Conservation (phyloP, 2,888 invertebrate genomes). For the Blera fallax region DNA sequence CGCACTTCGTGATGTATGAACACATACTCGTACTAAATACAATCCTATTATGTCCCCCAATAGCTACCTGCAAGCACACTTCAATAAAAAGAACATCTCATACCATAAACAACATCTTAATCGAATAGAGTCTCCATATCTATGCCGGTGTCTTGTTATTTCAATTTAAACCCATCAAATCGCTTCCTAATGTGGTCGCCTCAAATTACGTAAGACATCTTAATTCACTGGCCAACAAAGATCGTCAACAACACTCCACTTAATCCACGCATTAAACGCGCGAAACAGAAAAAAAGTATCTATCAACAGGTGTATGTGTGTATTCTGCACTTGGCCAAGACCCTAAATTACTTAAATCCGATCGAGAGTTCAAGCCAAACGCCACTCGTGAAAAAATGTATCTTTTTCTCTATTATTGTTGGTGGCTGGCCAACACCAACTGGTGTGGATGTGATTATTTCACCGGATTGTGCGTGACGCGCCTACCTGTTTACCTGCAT, state of each 20-base stretch:
- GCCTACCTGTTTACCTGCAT: conserved; percentile 53
- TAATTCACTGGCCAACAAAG: conserved; percentile 16
- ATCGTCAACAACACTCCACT: conserved; percentile 26
- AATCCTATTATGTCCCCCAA: neutral
- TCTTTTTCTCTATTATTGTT: neutral
- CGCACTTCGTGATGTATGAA: neutral
- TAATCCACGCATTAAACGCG: conserved; percentile 16
- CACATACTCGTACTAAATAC: neutral
- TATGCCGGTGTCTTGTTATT: neutral
- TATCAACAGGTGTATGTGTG: neutral
- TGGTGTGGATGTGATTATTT: conserved; percentile 7
- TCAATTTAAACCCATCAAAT: neutral
- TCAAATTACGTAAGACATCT: conserved; percentile 52
- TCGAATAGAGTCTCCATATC: neutral
- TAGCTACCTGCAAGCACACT: neutral
- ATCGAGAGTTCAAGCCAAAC: conserved; percentile 50
- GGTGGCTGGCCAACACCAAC: too few relatives aligned
- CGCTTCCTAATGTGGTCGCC: conserved; percentile 36
- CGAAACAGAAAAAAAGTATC: too few relatives aligned
- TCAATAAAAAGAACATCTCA: conserved; percentile 1
- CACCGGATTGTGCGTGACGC: conserved; percentile 54
- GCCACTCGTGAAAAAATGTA: conserved; percentile 6
- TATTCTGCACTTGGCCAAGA: conserved; percentile 60
- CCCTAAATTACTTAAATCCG: conserved; percentile 53
- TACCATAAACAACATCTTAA: conserved; percentile 15